Base-by-base conservation (phyloP, 1,140 invertebrate species). In the Nephila pilipes region DNA sequence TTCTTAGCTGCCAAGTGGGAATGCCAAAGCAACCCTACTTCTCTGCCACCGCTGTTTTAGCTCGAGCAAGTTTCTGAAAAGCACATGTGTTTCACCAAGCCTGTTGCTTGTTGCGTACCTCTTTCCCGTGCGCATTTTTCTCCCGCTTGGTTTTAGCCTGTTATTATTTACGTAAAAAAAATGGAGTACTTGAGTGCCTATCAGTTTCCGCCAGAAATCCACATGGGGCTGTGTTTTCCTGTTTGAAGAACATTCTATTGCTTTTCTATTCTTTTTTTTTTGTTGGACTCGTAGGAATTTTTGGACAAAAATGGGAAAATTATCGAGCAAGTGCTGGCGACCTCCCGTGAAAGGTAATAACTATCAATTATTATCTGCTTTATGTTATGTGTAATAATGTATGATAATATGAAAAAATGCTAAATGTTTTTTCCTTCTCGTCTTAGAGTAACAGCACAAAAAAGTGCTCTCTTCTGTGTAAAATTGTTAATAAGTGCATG, bases 241-340 rank as follows among this genome's bases (percentile, higher is more conserved):
- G 80, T n/a, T 20, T 81, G 38, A 81, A 81, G 46, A 22, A 38
- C 63, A 60, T 60, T 65, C 63, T 14, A 12, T 25, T 65, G 6
- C 25, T 65, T 65, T 65, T 55, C 10, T 55, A 22, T 54, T 54
- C 54, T 38, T 54, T 54, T 54, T 54, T 0, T 29, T 20, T 29
- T 22, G 5, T 75, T 25, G 29, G 29, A 16, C 36, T 38, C 18
- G 29, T 29, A 75, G 25, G 32, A 3, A 2, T 12, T 32, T 16
- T 10, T 29, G 16, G 25, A 32, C 65, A n/a, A 54, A 85, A 85
- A 88, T 88, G 87, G 87, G 87, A n/a, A 88, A 88, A 54, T 46
- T 88, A 57, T 88, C 87, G 14, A 88, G 87, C 29, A 88, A 88
- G 29, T 88, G 87, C 55, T 88, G 87, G 63, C 8, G 87, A 54